These are phyloP conservation scores for Prosopocoilus inquinatus DNA, from an alignment of 2,888 invertebrate genomes.

Conservation along the genomic window DNA sequence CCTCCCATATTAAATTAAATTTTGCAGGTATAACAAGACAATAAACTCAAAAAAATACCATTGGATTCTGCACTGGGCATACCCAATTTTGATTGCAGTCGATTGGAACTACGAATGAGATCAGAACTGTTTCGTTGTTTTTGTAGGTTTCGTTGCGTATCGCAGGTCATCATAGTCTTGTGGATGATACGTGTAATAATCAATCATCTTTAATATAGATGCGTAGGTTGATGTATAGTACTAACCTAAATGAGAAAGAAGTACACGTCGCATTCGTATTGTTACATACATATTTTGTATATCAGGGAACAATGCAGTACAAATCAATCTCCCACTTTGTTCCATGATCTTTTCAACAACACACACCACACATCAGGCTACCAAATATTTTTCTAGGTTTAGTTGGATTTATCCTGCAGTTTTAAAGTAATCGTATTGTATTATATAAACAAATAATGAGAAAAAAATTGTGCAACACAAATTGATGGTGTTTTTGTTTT, in stretches of 20 bases:
- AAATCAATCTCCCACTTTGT: conserved; percentile 22
- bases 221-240: conserved; percentile 16
- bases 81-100: too few relatives aligned
- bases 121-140: too few relatives aligned
- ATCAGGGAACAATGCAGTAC: conserved; percentile 42
- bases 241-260: conserved; percentile 9
- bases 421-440: conserved; percentile 14
- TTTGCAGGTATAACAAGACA: too few relatives aligned
- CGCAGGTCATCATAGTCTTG: too few relatives aligned
- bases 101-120: too few relatives aligned
- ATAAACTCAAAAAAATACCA: too few relatives aligned
- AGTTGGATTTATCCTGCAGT: conserved; percentile 18
- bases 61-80: too few relatives aligned
- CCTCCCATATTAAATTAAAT: too few relatives aligned
- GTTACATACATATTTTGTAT: conserved; percentile 10
- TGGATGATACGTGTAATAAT: not conserved
- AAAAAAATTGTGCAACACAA: too few relatives aligned
- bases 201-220: conserved; percentile 2
- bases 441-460: not conserved
- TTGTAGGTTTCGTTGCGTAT: too few relatives aligned
- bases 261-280: not conserved
- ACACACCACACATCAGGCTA: conserved; percentile 28
- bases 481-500: too few relatives aligned
- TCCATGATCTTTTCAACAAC: conserved; percentile 15
- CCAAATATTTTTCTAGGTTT: conserved; percentile 48